These are phyloP conservation scores for Drosophila trapezifrons DNA, from an alignment of 1,140 invertebrate species.

Conservation along the genomic window DNA sequence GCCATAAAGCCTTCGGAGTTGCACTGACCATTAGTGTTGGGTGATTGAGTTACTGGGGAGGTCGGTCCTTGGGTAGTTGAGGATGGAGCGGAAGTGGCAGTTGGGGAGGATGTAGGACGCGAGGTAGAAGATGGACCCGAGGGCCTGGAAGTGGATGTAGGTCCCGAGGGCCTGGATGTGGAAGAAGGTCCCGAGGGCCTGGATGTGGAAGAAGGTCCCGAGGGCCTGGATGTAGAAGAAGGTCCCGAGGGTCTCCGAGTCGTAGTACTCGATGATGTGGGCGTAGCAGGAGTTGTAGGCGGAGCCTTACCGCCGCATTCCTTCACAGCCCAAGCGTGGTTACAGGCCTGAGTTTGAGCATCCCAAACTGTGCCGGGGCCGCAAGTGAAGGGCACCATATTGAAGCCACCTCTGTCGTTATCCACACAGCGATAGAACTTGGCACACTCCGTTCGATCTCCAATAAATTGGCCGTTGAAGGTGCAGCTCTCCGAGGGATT, in stretches of 20 bases:
- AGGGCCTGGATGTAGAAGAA: conserved; percentile 7
- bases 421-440: conserved; percentile 89
- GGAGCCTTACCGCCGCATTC: conserved; percentile 46
- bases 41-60: conserved; percentile 7
- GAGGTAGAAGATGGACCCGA: conserved; percentile 17
- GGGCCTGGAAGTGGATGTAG: conserved; percentile 5
- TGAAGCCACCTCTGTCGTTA: conserved; percentile 86
- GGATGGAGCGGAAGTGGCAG: conserved; percentile 6
- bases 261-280: conserved; percentile 7
- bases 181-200: neutral
- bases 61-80: conserved; percentile 24
- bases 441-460: conserved; percentile 86
- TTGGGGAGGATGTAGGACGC: conserved; percentile 21
- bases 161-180: neutral
- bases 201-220: neutral
- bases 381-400: conserved; percentile 87
- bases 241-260: neutral
- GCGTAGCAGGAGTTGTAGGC: conserved; percentile 27
- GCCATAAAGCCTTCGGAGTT: conserved; percentile 62
- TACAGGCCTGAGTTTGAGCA: conserved; percentile 86
- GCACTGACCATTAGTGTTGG: conserved; percentile 41
- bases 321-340: conserved; percentile 85
- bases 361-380: conserved; percentile 89
- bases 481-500: conserved; percentile 79
- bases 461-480: conserved; percentile 85